phyloP scores from a whole-genome alignment of 1,140 invertebrate species.

The Macrosteles quadrilineatus region DNA sequence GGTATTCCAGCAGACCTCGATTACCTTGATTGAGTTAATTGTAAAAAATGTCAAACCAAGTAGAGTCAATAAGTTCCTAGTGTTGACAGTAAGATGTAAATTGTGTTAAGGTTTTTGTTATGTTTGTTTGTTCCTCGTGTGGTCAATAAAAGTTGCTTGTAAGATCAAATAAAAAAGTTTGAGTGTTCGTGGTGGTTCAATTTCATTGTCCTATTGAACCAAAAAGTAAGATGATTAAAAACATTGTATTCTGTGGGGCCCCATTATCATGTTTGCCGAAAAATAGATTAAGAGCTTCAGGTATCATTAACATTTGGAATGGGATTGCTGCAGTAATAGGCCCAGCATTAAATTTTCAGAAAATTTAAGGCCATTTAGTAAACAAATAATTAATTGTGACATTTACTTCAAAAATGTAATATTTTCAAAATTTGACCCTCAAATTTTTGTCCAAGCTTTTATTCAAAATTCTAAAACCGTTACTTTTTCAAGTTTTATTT shows the following conservation, averaged over 20 bases:
- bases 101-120: not conserved
- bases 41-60: not conserved
- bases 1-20: constrained; percentile 80
- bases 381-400: not conserved
- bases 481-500: too few species aligned
- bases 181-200: not conserved
- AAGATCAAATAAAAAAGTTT: not conserved
- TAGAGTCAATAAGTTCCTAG: not conserved
- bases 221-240: not conserved
- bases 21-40: constrained; percentile 58
- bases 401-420: not conserved
- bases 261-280: not conserved
- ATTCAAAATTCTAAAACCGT: too few species aligned
- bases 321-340: not conserved
- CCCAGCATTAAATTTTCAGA: not conserved
- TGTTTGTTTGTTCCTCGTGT: not conserved
- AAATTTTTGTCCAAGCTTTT: too few species aligned
- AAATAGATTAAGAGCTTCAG: not conserved
- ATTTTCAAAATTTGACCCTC: too few species aligned
- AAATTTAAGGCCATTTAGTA: not conserved
- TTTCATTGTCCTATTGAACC: not conserved
- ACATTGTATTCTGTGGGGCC: not conserved
- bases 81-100: not conserved
- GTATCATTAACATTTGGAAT: not conserved
- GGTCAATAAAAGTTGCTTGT: not conserved